Conservation (phyloP, 1,140 invertebrate genomes). For the Goniozus legneri region DNA sequence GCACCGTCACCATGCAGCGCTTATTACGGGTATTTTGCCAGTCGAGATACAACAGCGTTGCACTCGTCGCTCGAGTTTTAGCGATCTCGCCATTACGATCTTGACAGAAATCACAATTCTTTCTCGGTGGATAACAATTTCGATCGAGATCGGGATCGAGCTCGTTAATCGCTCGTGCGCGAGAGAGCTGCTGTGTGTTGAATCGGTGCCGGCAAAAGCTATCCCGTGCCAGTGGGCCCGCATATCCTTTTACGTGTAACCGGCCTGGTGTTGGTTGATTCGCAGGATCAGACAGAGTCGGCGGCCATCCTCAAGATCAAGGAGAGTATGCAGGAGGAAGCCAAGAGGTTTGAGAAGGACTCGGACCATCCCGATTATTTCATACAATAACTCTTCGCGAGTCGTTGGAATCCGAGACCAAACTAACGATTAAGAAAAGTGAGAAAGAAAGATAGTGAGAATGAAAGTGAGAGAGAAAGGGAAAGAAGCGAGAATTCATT, state of each 20-base stretch:
- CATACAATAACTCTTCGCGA: slow-evolving; percentile 74
- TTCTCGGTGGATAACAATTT: no score
- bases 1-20: slow-evolving; percentile 46
- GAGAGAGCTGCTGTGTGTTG: not conserved
- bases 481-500: slow-evolving; percentile 13
- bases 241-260: slow-evolving; percentile 54
- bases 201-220: slow-evolving; percentile 18
- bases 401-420: slow-evolving; percentile 40
- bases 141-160: no score
- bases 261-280: slow-evolving; percentile 60
- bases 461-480: slow-evolving; percentile 1
- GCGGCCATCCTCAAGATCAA: slow-evolving; percentile 99
- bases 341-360: slow-evolving; percentile 99
- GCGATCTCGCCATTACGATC: no score
- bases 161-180: not conserved
- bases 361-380: slow-evolving; percentile 95
- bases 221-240: slow-evolving; percentile 50
- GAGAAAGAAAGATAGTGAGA: slow-evolving; percentile 13
- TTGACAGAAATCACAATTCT: no score
- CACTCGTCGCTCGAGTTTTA: no score
- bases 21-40: slow-evolving; percentile 16
- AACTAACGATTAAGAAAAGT: slow-evolving; percentile 36
- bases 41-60: no score
- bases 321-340: slow-evolving; percentile 99
- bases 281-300: slow-evolving; percentile 95